These are phyloP conservation scores for Anarrhichthys ocellatus DNA, from an alignment of 2,113 vertebrate species.

Conservation along the genomic window DNA sequence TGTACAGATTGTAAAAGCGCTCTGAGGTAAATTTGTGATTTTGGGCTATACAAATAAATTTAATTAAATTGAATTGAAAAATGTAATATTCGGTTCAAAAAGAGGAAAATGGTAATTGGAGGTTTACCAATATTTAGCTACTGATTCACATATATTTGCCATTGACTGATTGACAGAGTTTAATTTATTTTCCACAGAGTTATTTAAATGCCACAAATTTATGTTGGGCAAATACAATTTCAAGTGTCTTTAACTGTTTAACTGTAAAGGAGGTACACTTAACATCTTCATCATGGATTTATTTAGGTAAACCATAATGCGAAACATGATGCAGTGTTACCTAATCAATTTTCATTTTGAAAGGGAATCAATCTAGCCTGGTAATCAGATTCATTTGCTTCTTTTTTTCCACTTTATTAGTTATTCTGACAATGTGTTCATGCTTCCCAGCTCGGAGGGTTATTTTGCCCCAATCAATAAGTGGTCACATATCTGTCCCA, in stretches of 20 bases:
- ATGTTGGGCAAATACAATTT: not conserved
- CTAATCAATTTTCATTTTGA: not conserved
- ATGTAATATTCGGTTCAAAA: not conserved
- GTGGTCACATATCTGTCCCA: not conserved
- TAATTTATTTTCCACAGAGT: constrained; percentile 14
- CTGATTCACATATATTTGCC: not conserved
- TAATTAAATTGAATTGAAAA: not conserved
- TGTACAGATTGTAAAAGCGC: not conserved
- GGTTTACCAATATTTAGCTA: not conserved
- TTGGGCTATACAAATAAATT: no score
- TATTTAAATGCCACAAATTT: not conserved
- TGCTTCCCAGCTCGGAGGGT: not conserved
- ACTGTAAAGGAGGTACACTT: not conserved
- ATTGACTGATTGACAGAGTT: not conserved
- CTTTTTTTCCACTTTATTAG: not conserved
- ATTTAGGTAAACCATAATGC: not conserved
- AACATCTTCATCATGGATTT: not conserved
- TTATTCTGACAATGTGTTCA: not conserved
- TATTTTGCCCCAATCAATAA: not conserved
- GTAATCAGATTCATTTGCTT: not conserved
- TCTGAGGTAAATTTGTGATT: not conserved
- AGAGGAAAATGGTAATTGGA: not conserved
- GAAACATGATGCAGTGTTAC: not conserved
- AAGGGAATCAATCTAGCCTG: constrained; percentile 4
- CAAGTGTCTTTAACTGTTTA: not conserved